Conservation (phyloP, 2,888 invertebrate genomes). For the Masnerella sp. region DNA sequence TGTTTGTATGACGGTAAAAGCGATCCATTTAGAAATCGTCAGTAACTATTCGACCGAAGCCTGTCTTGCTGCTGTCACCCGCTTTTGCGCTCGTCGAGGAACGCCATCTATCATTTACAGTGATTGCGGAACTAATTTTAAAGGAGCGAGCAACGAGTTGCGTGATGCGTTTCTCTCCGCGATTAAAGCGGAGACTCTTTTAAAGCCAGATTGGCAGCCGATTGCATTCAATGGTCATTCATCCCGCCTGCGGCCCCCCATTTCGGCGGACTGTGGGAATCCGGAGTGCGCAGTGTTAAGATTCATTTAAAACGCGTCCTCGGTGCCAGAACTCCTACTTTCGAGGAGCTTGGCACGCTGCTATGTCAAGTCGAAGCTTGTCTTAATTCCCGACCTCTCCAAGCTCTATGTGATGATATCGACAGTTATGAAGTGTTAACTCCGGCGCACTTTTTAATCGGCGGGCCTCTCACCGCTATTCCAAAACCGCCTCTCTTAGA, state of each 20-base stretch:
- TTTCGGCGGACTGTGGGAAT: conserved; percentile 2
- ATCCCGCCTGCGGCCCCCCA: conserved; percentile 11
- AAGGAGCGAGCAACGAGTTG: neutral
- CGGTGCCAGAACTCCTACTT: neutral
- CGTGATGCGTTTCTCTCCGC: neutral
- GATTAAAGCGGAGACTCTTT: neutral
- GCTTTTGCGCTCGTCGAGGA: neutral
- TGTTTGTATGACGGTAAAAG: conserved; percentile 8
- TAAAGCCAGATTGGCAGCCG: neutral
- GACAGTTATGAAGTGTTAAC: conserved; percentile 4
- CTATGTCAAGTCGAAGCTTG: neutral
- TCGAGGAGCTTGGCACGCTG: conserved; percentile 2
- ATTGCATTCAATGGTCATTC: neutral
- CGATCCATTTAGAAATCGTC: neutral
- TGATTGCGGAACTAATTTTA: neutral
- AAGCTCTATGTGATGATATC: neutral
- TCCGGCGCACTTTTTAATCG: conserved; percentile 8
- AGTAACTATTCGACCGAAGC: neutral
- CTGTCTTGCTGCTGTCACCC: neutral
- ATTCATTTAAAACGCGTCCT: neutral
- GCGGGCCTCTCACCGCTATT: neutral
- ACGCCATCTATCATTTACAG: neutral
- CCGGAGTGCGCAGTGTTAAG: neutral
- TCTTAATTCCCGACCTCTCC: conserved; percentile 7
- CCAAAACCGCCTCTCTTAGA: neutral